A percentile compares a stretch with the other conserved stretches of the same genome.
These are phyloP conservation scores for Noctilio leporinus DNA, from an alignment of 2,113 vertebrate species.

Conservation along the genomic window DNA sequence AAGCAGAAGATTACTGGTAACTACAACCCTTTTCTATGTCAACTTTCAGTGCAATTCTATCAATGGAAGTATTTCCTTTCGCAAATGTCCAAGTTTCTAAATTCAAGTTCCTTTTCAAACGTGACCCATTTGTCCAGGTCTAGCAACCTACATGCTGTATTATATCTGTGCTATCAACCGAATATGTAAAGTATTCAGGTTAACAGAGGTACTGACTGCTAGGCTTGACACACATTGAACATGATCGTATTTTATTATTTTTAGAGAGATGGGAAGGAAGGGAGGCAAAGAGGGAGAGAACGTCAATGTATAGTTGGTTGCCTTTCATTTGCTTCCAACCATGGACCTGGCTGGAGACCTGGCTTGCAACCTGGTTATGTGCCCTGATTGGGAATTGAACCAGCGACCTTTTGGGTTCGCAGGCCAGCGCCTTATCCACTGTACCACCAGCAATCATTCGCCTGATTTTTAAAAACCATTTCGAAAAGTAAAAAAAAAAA, in stretches of 20 bases:
- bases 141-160: background rate
- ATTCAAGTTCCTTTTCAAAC: background rate
- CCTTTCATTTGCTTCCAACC: too few species aligned
- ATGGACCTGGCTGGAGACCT: too few species aligned
- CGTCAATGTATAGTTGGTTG: too few species aligned
- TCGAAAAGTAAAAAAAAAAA: background rate
- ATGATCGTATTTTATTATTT: too few species aligned
- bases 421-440: too few species aligned
- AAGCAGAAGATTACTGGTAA: conserved; percentile 86
- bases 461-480: background rate
- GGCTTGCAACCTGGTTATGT: too few species aligned
- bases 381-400: too few species aligned
- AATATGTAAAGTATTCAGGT: background rate
- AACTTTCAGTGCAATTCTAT: fast-evolving
- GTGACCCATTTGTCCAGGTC: background rate
- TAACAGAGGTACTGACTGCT: too few species aligned
- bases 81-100: background rate
- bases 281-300: too few species aligned
- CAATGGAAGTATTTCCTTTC: background rate
- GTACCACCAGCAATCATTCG: too few species aligned
- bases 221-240: background rate
- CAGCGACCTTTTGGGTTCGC: too few species aligned
- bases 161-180: background rate
- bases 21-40: background rate
- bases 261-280: too few species aligned